Evolutionary conservation across 2,113 vertebrate species (phyloP).

Genomic region (Progne subis): DNA sequence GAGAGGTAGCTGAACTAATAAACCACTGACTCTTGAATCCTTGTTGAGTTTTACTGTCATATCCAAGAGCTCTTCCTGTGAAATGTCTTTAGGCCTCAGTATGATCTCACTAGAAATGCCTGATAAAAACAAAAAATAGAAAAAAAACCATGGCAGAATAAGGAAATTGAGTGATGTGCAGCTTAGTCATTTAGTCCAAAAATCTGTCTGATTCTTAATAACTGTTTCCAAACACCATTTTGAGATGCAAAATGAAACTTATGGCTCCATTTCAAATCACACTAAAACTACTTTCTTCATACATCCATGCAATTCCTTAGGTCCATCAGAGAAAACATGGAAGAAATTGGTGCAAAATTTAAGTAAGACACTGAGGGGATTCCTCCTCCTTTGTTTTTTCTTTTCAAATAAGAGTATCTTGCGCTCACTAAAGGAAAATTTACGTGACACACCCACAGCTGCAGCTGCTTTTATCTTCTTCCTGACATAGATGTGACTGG

Average conservation of each 20-base stretch:
- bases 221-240: background rate
- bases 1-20: constrained; percentile 90
- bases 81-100: constrained; percentile 81
- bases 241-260: background rate
- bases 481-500: constrained; percentile 88
- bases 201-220: background rate
- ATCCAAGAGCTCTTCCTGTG: constrained; percentile 88
- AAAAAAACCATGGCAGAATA: background rate
- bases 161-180: background rate
- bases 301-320: background rate
- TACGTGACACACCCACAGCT: constrained; percentile 77
- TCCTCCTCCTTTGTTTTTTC: too few species aligned
- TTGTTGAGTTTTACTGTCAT: constrained; percentile 84
- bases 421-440: background rate
- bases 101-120: constrained; percentile 86
- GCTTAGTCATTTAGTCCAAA: background rate
- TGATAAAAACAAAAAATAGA: constrained; percentile 21
- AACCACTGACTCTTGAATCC: constrained; percentile 86
- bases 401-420: background rate
- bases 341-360: background rate
- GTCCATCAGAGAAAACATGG: background rate
- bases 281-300: background rate
- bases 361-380: background rate
- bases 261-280: accelerated
- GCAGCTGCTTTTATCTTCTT: constrained; percentile 89